These are phyloP conservation scores for Cyclina sinensis DNA, from an alignment of 1,140 invertebrate genomes.

Conservation along the genomic window DNA sequence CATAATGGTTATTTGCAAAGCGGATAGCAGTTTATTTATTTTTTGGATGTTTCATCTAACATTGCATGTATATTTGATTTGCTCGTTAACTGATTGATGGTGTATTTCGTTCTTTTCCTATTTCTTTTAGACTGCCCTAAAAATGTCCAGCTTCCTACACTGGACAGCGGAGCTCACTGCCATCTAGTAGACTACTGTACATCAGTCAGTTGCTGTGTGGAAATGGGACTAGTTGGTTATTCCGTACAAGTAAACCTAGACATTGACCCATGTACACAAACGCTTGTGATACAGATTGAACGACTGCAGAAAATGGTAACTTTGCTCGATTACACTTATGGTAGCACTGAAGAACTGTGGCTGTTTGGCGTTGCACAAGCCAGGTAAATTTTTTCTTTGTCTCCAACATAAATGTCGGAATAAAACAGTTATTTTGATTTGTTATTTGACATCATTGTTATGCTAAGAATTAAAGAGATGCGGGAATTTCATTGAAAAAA, in stretches of 20 bases:
- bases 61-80: too few species aligned
- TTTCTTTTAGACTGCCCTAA: not conserved
- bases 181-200: not conserved
- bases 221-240: not conserved
- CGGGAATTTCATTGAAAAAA: too few species aligned
- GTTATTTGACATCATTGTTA: too few species aligned
- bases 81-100: too few species aligned
- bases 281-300: constrained; percentile 63
- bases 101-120: too few species aligned
- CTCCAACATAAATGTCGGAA: too few species aligned
- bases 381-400: not conserved
- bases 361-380: not conserved
- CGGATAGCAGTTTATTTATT: too few species aligned
- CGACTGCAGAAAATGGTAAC: constrained; percentile 10
- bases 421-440: too few species aligned
- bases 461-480: too few species aligned
- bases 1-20: too few species aligned
- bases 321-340: constrained; percentile 54
- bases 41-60: too few species aligned
- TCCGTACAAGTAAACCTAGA: not conserved
- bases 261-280: constrained; percentile 63
- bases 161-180: not conserved
- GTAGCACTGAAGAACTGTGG: constrained; percentile 34
- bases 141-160: not conserved
- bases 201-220: constrained; percentile 3